Base-by-base conservation (phyloP, 2,113 vertebrate genomes). In the Mystacornis crossleyi region DNA sequence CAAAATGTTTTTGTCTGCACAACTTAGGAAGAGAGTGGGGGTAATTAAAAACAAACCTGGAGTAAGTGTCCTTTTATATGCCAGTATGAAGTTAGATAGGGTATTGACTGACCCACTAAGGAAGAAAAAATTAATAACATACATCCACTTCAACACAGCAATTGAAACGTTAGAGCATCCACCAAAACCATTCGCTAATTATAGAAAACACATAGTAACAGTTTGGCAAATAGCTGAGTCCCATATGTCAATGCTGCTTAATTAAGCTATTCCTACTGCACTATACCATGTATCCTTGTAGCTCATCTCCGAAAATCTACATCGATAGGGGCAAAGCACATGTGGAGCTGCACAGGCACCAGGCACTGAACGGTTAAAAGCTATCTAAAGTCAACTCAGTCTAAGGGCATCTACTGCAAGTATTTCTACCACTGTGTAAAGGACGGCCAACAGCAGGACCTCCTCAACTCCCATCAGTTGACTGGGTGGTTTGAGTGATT, bases 121-220 rank as follows among this genome's bases (percentile, higher is more conserved):
- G 47, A 91, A 86, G 48, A 88, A 94, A 82, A 89, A 71, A 74
- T 48, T 64, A 75, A 5, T 77, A 89, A 38, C 38, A 47, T 29
- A 47, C 16, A 64, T 71, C 62, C 64, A 69, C 55, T 86, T 88
- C 14, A 94, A 67, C n/a, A 81, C 1, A 14, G 80, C 69, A 86
- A 81, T 16, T 51, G 77, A 88, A 89, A 96, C 51, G 45, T 61
- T 86, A 36, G 51, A 57, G 47, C 48, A 79, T 48, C 64, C 79
- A 79, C 61, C 79, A 90, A 83, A 96, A 77, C 31, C 28, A 38
- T 57, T 92, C 72, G 77, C 89, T 84, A 90, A 90, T 78, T 75
- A 92, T 34, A 88, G 93, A 89, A 95, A 84, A 94, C 73, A 81
- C 3, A 0, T 19, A 89, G 51, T 38, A 91, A 86, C 48, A 80